Evolutionary conservation across 2,113 vertebrate species (phyloP).

Genomic region (Lates calcarifer): DNA sequence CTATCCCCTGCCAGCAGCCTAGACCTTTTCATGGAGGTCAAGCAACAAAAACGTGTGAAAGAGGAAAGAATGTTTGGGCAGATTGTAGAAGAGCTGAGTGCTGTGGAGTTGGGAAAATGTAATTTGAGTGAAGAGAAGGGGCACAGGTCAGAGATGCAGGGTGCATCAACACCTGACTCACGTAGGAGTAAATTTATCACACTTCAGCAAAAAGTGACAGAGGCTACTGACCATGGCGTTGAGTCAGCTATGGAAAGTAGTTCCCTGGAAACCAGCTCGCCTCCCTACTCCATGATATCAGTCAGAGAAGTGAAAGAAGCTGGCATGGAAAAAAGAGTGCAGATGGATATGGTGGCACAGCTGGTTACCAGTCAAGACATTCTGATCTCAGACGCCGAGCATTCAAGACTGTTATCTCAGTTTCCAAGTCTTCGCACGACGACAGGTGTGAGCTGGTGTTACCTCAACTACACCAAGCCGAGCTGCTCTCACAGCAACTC

Average conservation of each 20-base stretch:
- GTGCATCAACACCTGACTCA: conserved; percentile 52
- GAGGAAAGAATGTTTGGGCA: conserved; percentile 99
- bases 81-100: conserved; percentile 96
- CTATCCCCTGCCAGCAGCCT: conserved; percentile 97
- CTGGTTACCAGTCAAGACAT: conserved; percentile 83
- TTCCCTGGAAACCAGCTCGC: conserved; percentile 86
- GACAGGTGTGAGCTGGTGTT: conserved; percentile 99
- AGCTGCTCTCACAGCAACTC: conserved; percentile 89
- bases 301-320: conserved; percentile 81
- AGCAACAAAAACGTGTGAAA: conserved; percentile 97
- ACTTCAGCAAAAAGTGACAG: conserved; percentile 83
- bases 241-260: conserved; percentile 91
- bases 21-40: conserved; percentile 96
- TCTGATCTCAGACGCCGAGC: conserved; percentile 87
- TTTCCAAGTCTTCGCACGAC: conserved; percentile 97
- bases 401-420: conserved; percentile 89
- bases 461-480: conserved; percentile 97
- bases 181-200: conserved; percentile 63
- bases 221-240: conserved; percentile 81
- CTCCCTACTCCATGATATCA: conserved; percentile 83
- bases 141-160: conserved; percentile 83
- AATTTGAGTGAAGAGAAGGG: conserved; percentile 88
- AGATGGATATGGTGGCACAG: conserved; percentile 87
- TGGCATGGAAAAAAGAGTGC: conserved; percentile 81
- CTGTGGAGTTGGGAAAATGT: conserved; percentile 94